These are phyloP conservation scores for Ypsolopha sequella DNA, from an alignment of 2,888 invertebrate species.

Conservation along the genomic window DNA sequence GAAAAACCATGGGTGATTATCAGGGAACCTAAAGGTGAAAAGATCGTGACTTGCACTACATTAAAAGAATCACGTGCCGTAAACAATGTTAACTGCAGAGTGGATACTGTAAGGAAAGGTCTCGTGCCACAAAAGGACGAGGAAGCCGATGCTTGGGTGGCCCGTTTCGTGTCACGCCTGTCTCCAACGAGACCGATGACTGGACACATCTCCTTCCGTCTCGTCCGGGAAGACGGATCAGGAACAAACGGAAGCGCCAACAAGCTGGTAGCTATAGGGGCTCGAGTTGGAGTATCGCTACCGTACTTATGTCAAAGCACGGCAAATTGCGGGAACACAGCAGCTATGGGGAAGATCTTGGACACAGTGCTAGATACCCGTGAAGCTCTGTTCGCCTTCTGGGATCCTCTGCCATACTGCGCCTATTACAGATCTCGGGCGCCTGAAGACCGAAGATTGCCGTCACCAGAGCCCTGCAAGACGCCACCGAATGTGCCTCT, in stretches of 20 bases:
- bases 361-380: constrained; percentile 81
- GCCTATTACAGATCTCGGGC: constrained; percentile 87
- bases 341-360: constrained; percentile 72
- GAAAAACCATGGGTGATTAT: constrained; percentile 84
- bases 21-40: constrained; percentile 81
- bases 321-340: constrained; percentile 73
- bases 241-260: constrained; percentile 47
- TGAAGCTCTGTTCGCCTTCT: constrained; percentile 84
- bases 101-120: constrained; percentile 76
- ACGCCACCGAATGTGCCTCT: constrained; percentile 63
- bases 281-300: constrained; percentile 82
- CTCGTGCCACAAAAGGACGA: constrained; percentile 77
- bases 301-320: constrained; percentile 85
- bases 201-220: constrained; percentile 83
- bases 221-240: constrained; percentile 74
- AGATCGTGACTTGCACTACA: constrained; percentile 85
- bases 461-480: constrained; percentile 67
- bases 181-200: constrained; percentile 76
- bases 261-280: constrained; percentile 66
- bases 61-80: constrained; percentile 82
- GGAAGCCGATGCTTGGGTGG: constrained; percentile 80
- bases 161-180: constrained; percentile 76
- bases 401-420: constrained; percentile 90
- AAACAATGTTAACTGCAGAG: constrained; percentile 84
- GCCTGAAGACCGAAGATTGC: constrained; percentile 65